phyloP scores from a whole-genome alignment of 2,113 vertebrate genomes.

The Pelvicachromis taeniatus region DNA sequence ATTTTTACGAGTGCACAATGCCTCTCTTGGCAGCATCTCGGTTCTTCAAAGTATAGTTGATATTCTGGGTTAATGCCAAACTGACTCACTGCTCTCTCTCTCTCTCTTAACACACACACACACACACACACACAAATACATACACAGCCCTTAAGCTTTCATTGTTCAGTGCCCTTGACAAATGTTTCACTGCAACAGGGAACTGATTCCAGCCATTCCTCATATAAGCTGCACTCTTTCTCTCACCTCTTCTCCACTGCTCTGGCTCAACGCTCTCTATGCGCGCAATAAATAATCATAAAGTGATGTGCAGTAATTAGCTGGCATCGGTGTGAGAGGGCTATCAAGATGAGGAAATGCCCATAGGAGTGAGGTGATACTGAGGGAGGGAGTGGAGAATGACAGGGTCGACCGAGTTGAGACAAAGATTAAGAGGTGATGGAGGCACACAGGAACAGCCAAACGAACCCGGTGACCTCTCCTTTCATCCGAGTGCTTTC shows the following conservation, averaged over 20 bases:
- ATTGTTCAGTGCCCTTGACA: constrained; percentile 38
- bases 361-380: constrained; percentile 23
- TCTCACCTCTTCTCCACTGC: constrained; percentile 39
- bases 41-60: constrained; percentile 44
- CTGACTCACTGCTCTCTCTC: neutral
- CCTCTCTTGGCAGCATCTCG: constrained; percentile 39
- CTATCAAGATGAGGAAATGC: constrained; percentile 14
- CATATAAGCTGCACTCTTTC: constrained; percentile 31
- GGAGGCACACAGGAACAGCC: constrained; percentile 23
- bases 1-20: constrained; percentile 47
- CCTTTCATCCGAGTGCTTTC: neutral
- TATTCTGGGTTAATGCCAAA: constrained; percentile 44
- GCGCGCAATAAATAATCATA: constrained; percentile 33
- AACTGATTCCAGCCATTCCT: constrained; percentile 45
- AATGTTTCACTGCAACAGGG: constrained; percentile 54
- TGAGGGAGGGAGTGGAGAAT: neutral
- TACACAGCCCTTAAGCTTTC: constrained; percentile 2
- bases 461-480: constrained; percentile 55
- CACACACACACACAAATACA: neutral
- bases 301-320: constrained; percentile 33
- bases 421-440: neutral
- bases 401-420: neutral
- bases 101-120: neutral
- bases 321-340: constrained; percentile 35
- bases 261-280: neutral